Evolutionary conservation across 2,113 vertebrate genomes (phyloP), one percentile per base, ranked within the genome.

Genomic region (Ibidorhyncha struthersii): DNA sequence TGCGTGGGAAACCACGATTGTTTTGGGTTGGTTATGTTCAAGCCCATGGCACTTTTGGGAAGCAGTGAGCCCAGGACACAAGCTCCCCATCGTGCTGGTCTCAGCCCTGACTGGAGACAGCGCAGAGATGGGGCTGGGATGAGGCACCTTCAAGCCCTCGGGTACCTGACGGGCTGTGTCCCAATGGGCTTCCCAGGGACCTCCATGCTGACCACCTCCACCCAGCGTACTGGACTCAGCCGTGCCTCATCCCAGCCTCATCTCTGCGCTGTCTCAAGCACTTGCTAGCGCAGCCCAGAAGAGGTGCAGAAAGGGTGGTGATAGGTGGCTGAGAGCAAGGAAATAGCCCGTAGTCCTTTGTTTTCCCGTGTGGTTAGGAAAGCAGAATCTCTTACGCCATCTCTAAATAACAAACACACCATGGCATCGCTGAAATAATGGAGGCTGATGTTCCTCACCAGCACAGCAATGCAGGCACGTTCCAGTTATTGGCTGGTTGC

Each of bases 1-100:
- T 49, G 27, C 1, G 1, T 0, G 0, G 47, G 34, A 77, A 91
- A 73, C 8, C 0, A 0, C 36, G 32, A 18, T 32, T 34, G 3
- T 22, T 76, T 40, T 26, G n/a, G 3, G 4, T 65, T 76, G 43
- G 4, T 83, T 89, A 36, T 5, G 4, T 36, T 61, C 16, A 83
- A 61, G 15, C 8, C 5, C 9, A 30, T 7, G 5, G 43, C 6
- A 11, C 5, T 82, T 79, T 10, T 45, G 56, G 32, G 36, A 40
- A 85, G 22, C 34, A 77, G 40, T 20, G 26, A 86, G 21, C 3
- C 4, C 45, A 36, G 45, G 17, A 78, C 4, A 22, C 12, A 81
- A 72, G 25, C 8, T 83, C 14, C 29, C 10, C 10, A 10, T 40
- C 8, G 40, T 40, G 40, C 40, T 40, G 40, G 40, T 10, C 40